Percentiles rank a stretch among this genome's conserved stretches.
Conservation (phyloP, 1,140 invertebrate species). For the Cyrtorhinus lividipennis region DNA sequence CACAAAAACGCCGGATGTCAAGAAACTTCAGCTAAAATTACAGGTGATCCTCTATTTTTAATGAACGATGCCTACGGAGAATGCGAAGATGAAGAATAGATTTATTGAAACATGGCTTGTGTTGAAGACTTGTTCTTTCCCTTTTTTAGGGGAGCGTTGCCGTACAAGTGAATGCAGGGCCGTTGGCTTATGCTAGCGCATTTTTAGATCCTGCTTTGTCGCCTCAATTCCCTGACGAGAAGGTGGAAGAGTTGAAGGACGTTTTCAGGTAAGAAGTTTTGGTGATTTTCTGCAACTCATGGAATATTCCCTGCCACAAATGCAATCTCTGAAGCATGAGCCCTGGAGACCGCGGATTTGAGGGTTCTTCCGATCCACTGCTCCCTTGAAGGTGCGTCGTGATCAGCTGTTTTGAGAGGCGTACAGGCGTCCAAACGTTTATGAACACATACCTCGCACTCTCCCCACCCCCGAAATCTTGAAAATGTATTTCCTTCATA, state of each 20-base stretch:
- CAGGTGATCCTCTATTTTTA: conserved; percentile 44
- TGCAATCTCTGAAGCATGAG: neutral
- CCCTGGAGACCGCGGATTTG: too few species aligned
- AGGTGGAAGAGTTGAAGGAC: conserved; percentile 69
- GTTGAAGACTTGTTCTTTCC: too few species aligned
- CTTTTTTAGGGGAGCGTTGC: conserved; percentile 46
- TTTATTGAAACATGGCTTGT: too few species aligned
- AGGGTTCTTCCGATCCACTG: too few species aligned
- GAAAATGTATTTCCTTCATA: neutral
- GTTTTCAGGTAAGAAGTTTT: conserved; percentile 71
- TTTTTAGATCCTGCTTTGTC: conserved; percentile 61
- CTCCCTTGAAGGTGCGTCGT: too few species aligned
- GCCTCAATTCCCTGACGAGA: conserved; percentile 56
- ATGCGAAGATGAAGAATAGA: too few species aligned
- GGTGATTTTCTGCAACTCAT: neutral
- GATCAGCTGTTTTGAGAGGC: too few species aligned
- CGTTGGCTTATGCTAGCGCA: conserved; percentile 77
- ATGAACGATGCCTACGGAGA: too few species aligned
- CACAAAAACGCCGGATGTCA: conserved; percentile 62
- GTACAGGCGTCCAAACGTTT: too few species aligned
- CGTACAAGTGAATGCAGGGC: conserved; percentile 90
- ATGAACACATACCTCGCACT: too few species aligned
- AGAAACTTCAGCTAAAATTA: conserved; percentile 74
- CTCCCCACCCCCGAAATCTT: neutral
- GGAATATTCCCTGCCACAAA: neutral